phyloP scores from a whole-genome alignment of 2,113 vertebrate species.

The Istiophorus platypterus region DNA sequence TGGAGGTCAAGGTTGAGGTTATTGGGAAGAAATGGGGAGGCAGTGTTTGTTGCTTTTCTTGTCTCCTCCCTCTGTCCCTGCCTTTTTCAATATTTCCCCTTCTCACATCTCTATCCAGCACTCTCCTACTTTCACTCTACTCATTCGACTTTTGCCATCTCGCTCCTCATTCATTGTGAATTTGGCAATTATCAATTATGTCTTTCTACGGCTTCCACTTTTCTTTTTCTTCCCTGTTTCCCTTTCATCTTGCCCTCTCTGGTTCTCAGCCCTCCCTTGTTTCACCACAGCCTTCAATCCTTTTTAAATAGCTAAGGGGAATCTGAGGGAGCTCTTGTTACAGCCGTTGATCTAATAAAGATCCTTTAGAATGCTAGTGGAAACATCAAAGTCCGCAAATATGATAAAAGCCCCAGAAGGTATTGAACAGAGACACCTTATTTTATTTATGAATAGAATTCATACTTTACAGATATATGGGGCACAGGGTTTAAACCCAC shows the following conservation, averaged over 20 bases:
- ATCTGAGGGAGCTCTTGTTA: constrained; percentile 50
- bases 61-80: neutral
- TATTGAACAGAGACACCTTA: constrained; percentile 37
- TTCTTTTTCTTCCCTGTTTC: constrained; percentile 15
- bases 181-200: constrained; percentile 23
- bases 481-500: constrained; percentile 49
- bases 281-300: constrained; percentile 21
- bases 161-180: neutral
- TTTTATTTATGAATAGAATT: constrained; percentile 69
- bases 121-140: neutral
- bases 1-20: neutral
- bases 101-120: neutral
- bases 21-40: neutral
- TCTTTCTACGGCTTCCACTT: constrained; percentile 26
- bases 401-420: constrained; percentile 51
- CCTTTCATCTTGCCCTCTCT: constrained; percentile 32
- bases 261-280: constrained; percentile 19
- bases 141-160: neutral
- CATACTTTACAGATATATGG: constrained; percentile 40
- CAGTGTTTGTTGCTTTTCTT: neutral
- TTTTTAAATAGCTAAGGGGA: constrained; percentile 54
- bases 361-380: constrained; percentile 38
- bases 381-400: constrained; percentile 70
- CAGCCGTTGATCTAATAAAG: constrained; percentile 65
- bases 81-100: neutral